Evolutionary conservation across 2,113 vertebrate species (phyloP).

Genomic region (Oreamnos americanus): DNA sequence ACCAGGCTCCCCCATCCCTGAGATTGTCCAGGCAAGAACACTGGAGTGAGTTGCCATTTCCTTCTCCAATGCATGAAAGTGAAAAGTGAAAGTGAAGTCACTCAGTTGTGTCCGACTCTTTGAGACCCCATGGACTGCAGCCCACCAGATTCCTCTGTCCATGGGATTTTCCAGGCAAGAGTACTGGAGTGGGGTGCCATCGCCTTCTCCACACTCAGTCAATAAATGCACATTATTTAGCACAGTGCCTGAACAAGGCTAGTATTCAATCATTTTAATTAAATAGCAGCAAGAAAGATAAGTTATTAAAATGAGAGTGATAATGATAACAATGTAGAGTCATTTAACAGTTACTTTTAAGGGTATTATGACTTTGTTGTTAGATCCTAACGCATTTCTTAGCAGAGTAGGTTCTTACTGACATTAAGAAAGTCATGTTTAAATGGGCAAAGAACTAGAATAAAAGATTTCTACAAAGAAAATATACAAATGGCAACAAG

Average conservation of each 20-base stretch:
- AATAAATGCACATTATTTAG: not conserved
- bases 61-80: too few relatives aligned
- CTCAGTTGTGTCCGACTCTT: too few relatives aligned
- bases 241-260: not conserved
- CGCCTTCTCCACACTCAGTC: not conserved
- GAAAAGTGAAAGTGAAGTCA: too few relatives aligned
- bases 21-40: too few relatives aligned
- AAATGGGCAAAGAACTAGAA: not conserved
- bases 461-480: not conserved
- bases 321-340: constrained; percentile 74
- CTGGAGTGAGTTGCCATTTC: too few relatives aligned
- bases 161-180: too few relatives aligned
- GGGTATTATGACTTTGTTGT: constrained; percentile 62
- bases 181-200: too few relatives aligned
- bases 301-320: not conserved
- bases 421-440: not conserved
- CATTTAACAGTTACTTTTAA: constrained; percentile 73
- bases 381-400: constrained; percentile 26
- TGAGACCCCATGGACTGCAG: too few relatives aligned
- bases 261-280: not conserved
- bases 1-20: too few relatives aligned
- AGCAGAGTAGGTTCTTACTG: not conserved
- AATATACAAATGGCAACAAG: not conserved
- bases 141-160: too few relatives aligned
- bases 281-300: not conserved